phyloP scores from a whole-genome alignment of 2,888 invertebrate genomes.

The Mylabris sibirica region DNA sequence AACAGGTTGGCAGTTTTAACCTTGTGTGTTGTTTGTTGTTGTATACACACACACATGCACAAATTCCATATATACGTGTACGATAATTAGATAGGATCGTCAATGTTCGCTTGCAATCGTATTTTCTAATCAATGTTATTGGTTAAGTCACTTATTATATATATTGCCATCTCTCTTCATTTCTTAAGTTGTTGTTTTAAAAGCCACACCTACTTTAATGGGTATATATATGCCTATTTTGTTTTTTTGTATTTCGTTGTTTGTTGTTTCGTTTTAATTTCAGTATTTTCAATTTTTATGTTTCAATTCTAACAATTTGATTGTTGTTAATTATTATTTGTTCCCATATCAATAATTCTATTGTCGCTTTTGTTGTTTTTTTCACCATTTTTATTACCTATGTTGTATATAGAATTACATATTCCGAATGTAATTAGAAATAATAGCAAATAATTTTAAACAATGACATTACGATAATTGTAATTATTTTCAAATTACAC shows the following conservation, averaged over 20 bases:
- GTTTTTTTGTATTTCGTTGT: not conserved
- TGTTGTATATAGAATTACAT: not conserved
- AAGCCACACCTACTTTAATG: constrained; percentile 6
- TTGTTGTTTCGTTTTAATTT: not conserved
- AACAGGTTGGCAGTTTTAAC: constrained; percentile 4
- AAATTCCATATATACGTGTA: not conserved
- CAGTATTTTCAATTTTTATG: not conserved
- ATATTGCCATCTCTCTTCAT: not conserved
- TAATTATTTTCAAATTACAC: not conserved
- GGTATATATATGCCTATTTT: not conserved
- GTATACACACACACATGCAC: not conserved
- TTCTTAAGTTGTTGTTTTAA: not conserved
- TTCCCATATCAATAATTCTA: not conserved
- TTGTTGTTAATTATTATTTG: not conserved
- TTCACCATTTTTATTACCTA: not conserved
- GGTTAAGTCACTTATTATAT: not conserved
- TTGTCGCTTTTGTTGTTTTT: not conserved
- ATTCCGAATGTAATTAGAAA: not conserved
- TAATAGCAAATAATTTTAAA: not conserved
- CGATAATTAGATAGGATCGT: not conserved
- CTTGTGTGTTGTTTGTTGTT: constrained; percentile 1
- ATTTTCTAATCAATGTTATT: not conserved
- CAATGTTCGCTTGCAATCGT: not conserved
- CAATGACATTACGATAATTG: not conserved
- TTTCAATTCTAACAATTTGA: not conserved